Conservation (phyloP, 2,113 vertebrate species). For the Hirundichthys speculiger region DNA sequence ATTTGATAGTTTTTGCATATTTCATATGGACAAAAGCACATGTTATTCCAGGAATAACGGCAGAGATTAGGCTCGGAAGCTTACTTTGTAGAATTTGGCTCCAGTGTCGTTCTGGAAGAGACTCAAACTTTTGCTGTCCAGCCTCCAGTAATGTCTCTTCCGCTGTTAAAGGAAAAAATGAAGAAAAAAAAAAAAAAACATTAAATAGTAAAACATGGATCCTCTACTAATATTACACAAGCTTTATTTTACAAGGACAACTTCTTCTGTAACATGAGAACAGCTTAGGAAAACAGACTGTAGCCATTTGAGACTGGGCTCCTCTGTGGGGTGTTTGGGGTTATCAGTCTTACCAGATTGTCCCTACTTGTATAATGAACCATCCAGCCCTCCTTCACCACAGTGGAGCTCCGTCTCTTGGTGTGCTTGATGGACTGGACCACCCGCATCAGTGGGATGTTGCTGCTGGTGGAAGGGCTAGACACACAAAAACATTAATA, state of each 20-base stretch:
- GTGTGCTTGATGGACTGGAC: slow-evolving; percentile 98
- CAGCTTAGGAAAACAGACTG: slow-evolving; percentile 27
- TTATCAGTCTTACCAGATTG: slow-evolving; percentile 89
- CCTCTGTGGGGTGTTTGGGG: slow-evolving; percentile 28
- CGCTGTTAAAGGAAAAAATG: slow-evolving; percentile 77
- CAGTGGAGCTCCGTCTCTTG: slow-evolving; percentile 96
- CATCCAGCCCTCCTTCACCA: slow-evolving; percentile 99
- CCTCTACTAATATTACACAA: background rate
- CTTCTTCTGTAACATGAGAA: slow-evolving; percentile 43
- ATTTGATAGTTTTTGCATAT: background rate
- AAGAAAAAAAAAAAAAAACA: slow-evolving; percentile 29
- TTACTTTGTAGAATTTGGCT: slow-evolving; percentile 95
- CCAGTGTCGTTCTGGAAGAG: slow-evolving; percentile 97
- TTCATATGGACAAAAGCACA: background rate
- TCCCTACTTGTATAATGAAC: slow-evolving; percentile 97
- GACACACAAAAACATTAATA: slow-evolving; percentile 13
- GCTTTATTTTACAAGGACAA: slow-evolving; percentile 28
- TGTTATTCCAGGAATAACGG: background rate
- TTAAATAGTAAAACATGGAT: slow-evolving; percentile 23
- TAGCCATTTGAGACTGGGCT: slow-evolving; percentile 37
- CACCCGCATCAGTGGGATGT: slow-evolving; percentile 98
- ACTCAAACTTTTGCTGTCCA: slow-evolving; percentile 96
- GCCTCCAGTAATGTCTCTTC: slow-evolving; percentile 98
- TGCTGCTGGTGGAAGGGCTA: slow-evolving; percentile 97
- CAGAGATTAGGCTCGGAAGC: slow-evolving; percentile 26